These are phyloP conservation scores for Lepidostoma basale DNA, from an alignment of 1,140 invertebrate species.

Conservation along the genomic window DNA sequence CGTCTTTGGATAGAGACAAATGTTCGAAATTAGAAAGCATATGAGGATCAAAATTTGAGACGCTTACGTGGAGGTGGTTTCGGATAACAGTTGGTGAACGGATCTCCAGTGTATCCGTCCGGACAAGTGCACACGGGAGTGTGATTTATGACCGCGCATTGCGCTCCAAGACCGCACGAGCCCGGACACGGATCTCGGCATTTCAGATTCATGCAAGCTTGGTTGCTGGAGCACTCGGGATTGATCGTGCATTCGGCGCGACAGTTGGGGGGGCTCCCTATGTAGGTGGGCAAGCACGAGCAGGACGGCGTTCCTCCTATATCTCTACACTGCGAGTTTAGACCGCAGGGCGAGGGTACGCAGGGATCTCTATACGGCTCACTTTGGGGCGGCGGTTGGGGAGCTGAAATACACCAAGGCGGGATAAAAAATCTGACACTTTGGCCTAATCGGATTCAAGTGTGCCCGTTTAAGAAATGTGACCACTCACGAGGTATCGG, in stretches of 20 bases:
- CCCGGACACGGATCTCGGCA: conserved; percentile 75
- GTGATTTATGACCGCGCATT: conserved; percentile 73
- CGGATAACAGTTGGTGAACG: conserved; percentile 65
- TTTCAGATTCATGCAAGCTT: conserved; percentile 73
- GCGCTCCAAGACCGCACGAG: conserved; percentile 69
- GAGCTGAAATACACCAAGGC: conserved; percentile 48
- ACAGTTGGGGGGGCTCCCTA: conserved; percentile 75
- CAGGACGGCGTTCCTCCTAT: conserved; percentile 69
- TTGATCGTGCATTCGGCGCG: conserved; percentile 76
- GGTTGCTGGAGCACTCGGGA: conserved; percentile 70
- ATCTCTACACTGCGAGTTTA: conserved; percentile 70
- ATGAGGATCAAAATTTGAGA: too few species aligned
- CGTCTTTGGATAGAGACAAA: too few species aligned
- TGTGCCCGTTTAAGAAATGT: too few species aligned
- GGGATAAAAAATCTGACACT: background rate
- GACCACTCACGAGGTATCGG: conserved; percentile 59
- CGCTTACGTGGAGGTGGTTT: conserved; percentile 50
- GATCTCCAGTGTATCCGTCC: conserved; percentile 71
- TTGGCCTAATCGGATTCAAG: background rate
- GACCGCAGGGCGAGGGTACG: conserved; percentile 75
- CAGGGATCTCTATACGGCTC: conserved; percentile 66
- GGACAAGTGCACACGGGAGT: conserved; percentile 72
- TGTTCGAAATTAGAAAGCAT: too few species aligned
- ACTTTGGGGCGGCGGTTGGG: conserved; percentile 46
- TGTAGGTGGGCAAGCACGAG: conserved; percentile 68